These are phyloP conservation scores for Pterocles gutturalis DNA, from an alignment of 2,113 vertebrate genomes.

Conservation along the genomic window DNA sequence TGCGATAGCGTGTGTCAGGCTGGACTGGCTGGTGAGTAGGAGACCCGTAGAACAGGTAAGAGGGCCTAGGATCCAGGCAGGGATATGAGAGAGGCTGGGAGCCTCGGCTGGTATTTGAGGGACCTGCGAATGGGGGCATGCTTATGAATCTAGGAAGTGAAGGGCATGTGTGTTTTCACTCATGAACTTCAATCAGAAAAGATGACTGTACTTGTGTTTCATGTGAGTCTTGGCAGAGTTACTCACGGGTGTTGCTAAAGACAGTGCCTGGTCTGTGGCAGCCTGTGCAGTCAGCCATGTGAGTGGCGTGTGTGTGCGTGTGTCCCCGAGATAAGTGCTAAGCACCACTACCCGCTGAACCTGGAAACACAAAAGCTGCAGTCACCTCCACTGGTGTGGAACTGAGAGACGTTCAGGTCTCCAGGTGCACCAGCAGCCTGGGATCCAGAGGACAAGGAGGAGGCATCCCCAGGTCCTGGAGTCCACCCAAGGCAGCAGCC, in stretches of 20 bases:
- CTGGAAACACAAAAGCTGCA: not conserved
- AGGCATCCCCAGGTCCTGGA: not conserved
- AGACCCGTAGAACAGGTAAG: fast-evolving
- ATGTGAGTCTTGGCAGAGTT: not conserved
- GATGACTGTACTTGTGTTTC: not conserved
- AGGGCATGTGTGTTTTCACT: not conserved
- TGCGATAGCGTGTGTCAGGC: not conserved
- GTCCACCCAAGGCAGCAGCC: not conserved
- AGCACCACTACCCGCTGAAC: not conserved
- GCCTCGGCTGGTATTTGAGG: not conserved
- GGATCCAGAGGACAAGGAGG: not conserved
- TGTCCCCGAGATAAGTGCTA: too few relatives aligned
- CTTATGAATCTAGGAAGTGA: not conserved
- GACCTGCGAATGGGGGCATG: not conserved
- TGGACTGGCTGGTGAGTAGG: not conserved
- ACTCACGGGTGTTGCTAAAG: not conserved
- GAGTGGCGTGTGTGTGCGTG: fast-evolving
- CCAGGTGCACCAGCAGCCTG: not conserved
- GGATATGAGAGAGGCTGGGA: not conserved
- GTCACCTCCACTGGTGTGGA: fast-evolving
- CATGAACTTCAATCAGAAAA: not conserved
- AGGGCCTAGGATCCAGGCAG: not conserved
- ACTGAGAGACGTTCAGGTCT: not conserved
- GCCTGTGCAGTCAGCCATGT: too few relatives aligned
- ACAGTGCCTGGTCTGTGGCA: not conserved